Percentiles rank a stretch among this genome's conserved stretches.
These are phyloP conservation scores for Aplysia californica DNA, from an alignment of 1,140 invertebrate genomes.

Conservation along the genomic window DNA sequence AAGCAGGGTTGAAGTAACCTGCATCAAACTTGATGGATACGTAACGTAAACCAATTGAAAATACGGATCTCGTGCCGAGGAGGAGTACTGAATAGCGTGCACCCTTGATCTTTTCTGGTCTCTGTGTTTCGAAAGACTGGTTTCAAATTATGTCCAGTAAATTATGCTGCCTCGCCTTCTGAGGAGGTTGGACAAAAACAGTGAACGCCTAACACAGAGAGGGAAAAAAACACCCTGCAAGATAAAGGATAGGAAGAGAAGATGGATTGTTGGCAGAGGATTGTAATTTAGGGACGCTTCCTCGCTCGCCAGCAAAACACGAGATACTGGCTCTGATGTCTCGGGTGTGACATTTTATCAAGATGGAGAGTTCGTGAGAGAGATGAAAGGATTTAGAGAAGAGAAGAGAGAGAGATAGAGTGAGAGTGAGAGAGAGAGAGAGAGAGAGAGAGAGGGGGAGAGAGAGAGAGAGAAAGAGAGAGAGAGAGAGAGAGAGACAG, in stretches of 20 bases:
- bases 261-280: not conserved
- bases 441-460: constrained; percentile 7
- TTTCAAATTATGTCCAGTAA: not conserved
- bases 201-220: not conserved
- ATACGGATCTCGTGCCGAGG: not conserved
- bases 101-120: not conserved
- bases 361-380: not conserved
- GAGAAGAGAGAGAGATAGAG: too few species aligned
- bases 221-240: not conserved
- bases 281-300: not conserved
- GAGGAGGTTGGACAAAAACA: not conserved
- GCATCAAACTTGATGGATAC: not conserved
- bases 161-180: not conserved
- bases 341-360: not conserved
- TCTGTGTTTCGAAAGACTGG: not conserved
- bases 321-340: not conserved
- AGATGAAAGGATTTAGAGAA: too few species aligned
- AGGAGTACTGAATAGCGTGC: not conserved
- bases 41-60: not conserved
- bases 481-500: constrained; percentile 22
- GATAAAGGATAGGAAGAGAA: not conserved
- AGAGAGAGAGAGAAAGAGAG: not conserved
- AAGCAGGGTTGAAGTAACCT: not conserved
- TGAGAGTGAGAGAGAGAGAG: too few species aligned
- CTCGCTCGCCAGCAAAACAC: not conserved